These are phyloP conservation scores for Pagrus major DNA, from an alignment of 2,113 vertebrate genomes.

Conservation along the genomic window DNA sequence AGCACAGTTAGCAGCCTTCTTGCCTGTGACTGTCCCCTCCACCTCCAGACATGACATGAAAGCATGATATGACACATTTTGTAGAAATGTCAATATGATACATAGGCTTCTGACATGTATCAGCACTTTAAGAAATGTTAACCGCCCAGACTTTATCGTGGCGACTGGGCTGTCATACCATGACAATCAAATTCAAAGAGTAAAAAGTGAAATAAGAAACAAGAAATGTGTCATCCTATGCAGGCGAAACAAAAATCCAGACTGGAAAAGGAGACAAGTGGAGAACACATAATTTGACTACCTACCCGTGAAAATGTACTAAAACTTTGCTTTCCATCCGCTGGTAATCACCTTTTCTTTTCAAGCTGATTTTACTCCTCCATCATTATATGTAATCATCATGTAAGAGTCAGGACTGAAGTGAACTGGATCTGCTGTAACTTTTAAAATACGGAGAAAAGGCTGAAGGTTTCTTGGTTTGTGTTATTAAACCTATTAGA, in stretches of 20 bases:
- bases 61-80: no score
- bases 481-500: neutral
- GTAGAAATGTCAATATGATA: no score
- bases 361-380: neutral
- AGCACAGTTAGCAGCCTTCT: no score
- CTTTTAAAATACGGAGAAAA: constrained; percentile 13
- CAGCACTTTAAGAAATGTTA: no score
- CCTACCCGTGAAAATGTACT: no score
- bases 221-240: neutral
- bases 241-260: neutral
- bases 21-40: no score
- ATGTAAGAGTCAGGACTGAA: neutral
- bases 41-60: no score
- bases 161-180: no score
- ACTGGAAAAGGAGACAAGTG: neutral
- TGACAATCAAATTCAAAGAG: no score
- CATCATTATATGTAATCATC: constrained; percentile 23
- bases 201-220: neutral
- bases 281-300: no score
- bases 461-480: neutral
- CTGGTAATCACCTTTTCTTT: constrained; percentile 25
- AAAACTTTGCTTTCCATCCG: neutral
- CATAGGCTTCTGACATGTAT: no score
- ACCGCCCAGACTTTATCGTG: no score
- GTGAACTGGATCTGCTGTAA: neutral